phyloP scores from a whole-genome alignment of 1,140 invertebrate species.

The Hycleus cichorii region DNA sequence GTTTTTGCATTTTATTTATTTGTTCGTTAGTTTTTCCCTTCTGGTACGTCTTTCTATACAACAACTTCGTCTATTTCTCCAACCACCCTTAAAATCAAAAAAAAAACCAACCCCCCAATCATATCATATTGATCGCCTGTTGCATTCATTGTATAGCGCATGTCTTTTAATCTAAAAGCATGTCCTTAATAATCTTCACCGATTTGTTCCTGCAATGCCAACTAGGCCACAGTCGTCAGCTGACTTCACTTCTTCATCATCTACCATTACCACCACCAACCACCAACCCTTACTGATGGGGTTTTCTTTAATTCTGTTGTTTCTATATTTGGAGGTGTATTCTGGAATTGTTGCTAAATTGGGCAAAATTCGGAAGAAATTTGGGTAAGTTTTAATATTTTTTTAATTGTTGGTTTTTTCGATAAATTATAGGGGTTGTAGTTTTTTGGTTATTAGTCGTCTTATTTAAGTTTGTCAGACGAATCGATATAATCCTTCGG shows the following conservation, averaged over 20 bases:
- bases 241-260: constrained; percentile 8
- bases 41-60: too few species aligned
- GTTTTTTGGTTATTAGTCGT: neutral
- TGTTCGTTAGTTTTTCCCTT: neutral
- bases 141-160: constrained; percentile 20
- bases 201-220: constrained; percentile 24
- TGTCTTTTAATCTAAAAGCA: constrained; percentile 13
- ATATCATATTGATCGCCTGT: constrained; percentile 29
- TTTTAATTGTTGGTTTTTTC: too few species aligned
- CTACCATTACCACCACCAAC: neutral
- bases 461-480: constrained; percentile 10
- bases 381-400: too few species aligned
- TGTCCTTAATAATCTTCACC: constrained; percentile 20
- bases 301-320: neutral
- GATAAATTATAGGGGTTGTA: too few species aligned
- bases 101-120: neutral
- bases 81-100: too few species aligned
- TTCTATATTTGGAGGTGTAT: too few species aligned
- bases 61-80: too few species aligned
- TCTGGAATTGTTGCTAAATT: too few species aligned
- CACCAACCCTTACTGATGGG: neutral
- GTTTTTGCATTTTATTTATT: too few species aligned
- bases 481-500: constrained; percentile 19
- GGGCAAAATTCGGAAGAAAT: too few species aligned
- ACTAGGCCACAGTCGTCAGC: constrained; percentile 22